Base-by-base conservation (phyloP, 2,797 vertebrate genomes). In the Leptodactylus fallax region DNA sequence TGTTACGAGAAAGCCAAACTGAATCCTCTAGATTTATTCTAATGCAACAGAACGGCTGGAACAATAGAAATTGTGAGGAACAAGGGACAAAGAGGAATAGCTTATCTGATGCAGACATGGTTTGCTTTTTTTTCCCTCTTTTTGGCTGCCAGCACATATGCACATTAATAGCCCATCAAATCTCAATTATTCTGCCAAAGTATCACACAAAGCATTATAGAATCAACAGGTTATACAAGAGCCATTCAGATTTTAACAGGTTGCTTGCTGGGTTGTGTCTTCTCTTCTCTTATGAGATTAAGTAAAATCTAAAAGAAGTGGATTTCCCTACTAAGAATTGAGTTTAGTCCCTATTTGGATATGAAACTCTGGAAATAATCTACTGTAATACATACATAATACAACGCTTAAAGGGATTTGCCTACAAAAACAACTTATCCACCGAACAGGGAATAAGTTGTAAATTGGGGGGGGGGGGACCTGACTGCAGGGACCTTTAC, bases 51-150 rank as follows among this genome's bases (percentile, higher is more conserved):
- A 84, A 61, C 65, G 7, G 47, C 76, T n/a, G 69, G n/a, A 71
- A 56, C 82, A 81, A 74, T 74, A 65, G 87, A 88, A 74, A 53
- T 74, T 9, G 63, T n/a, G 55, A 85, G 82, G 36, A 80, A 76
- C 82, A 53, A 74, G 87, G 87, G 76, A 85, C 65, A 76, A 85
- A 80, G 77, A 58, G 77, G 74, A 88, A 85, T 63, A 63, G 65
- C 77, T 88, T 88, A 88, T 88, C 82, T 88, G 82, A 88, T 88
- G 53, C 58, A 88, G 87, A 88, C 76, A 79, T 84, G 63, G 65
- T 47, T 79, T 23, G 14, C 8, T 61, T 78, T 79, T 74, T 60
- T 84, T 69, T 13, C 6, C 16, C 13, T 25, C 11, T 65, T 49
- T 49, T 16, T 82, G 49, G 19, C 74, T 74, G 27, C 47, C 79